A percentile compares a stretch with the other conserved stretches of the same genome.
Evolutionary conservation across 2,113 vertebrate species (phyloP).

Genomic region (Protomyctophum bolini): DNA sequence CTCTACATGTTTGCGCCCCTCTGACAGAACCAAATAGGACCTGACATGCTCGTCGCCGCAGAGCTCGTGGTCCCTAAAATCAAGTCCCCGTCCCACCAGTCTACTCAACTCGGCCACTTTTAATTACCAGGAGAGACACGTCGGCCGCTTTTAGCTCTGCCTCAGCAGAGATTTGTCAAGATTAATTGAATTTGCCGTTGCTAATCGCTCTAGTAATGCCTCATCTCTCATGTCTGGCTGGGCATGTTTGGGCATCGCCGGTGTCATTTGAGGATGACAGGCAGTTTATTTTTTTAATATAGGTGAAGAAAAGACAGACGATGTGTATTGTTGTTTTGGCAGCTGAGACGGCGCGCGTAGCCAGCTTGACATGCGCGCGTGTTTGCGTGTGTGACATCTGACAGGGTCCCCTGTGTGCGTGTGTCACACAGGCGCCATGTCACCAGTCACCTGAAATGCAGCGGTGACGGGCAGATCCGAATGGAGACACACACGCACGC

Average conservation of each 20-base stretch:
- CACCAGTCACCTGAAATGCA: constrained; percentile 71
- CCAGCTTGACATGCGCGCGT: constrained; percentile 37
- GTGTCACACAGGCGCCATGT: constrained; percentile 56
- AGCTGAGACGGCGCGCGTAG: constrained; percentile 38
- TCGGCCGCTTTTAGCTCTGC: constrained; percentile 68
- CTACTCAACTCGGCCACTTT: constrained; percentile 74
- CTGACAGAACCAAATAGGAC: constrained; percentile 64
- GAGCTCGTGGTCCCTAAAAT: constrained; percentile 60
- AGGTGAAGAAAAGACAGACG: constrained; percentile 52
- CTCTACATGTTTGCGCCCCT: constrained; percentile 39
- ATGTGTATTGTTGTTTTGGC: constrained; percentile 43
- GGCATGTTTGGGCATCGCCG: constrained; percentile 47
- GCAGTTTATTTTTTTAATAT: constrained; percentile 35
- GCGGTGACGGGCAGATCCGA: constrained; percentile 62
- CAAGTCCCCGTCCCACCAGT: constrained; percentile 54
- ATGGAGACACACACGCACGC: constrained; percentile 8
- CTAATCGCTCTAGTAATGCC: constrained; percentile 78
- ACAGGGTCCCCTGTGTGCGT: constrained; percentile 58
- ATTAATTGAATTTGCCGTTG: constrained; percentile 82
- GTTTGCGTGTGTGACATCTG: constrained; percentile 44
- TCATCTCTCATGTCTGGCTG: constrained; percentile 72
- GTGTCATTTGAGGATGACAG: constrained; percentile 44
- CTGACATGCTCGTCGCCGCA: constrained; percentile 61
- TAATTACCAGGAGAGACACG: constrained; percentile 78
- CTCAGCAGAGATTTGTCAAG: constrained; percentile 82